Evolutionary conservation across 2,888 invertebrate genomes (phyloP).

Genomic region (Ophion slaviceki): DNA sequence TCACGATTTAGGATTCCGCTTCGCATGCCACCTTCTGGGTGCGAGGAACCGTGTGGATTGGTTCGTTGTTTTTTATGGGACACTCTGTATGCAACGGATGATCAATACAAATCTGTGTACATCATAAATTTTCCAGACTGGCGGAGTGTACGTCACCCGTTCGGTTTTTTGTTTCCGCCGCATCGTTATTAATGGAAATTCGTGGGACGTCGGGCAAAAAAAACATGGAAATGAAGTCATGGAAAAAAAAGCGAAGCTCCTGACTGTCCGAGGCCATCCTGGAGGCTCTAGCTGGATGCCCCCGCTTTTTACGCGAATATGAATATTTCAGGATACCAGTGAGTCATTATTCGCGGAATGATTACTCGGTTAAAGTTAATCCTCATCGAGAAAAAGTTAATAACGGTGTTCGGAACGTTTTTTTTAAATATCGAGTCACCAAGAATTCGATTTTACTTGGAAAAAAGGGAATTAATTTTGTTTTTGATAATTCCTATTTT

Average conservation of each 20-base stretch:
- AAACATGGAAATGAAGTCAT: background rate
- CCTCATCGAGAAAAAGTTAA: too few species aligned
- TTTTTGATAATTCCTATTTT: too few species aligned
- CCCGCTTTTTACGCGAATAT: too few species aligned
- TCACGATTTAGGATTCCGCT: slow-evolving; percentile 63
- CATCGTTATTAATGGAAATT: slow-evolving; percentile 42
- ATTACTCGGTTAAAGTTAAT: too few species aligned
- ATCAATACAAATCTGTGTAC: background rate
- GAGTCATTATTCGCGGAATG: too few species aligned
- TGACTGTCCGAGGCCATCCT: background rate
- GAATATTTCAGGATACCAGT: too few species aligned
- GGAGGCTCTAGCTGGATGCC: too few species aligned
- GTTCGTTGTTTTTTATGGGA: background rate
- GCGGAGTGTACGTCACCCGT: background rate
- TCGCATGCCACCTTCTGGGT: slow-evolving; percentile 33
- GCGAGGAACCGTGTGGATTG: background rate
- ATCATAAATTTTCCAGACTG: background rate
- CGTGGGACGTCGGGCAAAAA: background rate
- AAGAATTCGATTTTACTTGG: too few species aligned
- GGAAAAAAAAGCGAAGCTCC: background rate
- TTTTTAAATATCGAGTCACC: too few species aligned
- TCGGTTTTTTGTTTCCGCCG: background rate
- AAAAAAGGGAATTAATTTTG: too few species aligned
- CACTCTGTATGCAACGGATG: background rate
- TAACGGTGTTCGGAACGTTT: too few species aligned